These are phyloP conservation scores for Acrocera orbiculus DNA, from an alignment of 2,888 invertebrate genomes.

Conservation along the genomic window DNA sequence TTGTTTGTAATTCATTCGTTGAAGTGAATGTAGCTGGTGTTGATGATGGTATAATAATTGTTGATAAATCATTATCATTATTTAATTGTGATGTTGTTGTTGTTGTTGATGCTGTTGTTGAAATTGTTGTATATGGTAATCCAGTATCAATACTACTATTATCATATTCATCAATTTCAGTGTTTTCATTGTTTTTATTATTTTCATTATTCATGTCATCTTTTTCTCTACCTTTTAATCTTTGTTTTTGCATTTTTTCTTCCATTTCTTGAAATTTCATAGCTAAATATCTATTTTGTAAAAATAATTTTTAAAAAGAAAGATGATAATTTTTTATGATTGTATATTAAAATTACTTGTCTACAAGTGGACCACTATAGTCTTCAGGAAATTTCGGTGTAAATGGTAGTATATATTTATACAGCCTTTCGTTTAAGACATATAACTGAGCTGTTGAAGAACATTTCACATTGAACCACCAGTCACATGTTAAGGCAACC, in stretches of 20 bases:
- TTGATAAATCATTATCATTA: constrained; percentile 21
- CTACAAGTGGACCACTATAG: constrained; percentile 72
- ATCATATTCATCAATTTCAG: constrained; percentile 5
- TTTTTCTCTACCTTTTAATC: constrained; percentile 35
- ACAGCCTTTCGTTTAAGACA: constrained; percentile 72
- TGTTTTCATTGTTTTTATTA: not conserved
- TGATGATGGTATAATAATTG: constrained; percentile 1
- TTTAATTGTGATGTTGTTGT: constrained; percentile 1
- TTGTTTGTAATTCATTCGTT: constrained; percentile 12
- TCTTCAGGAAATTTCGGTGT: constrained; percentile 82
- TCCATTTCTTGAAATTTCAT: constrained; percentile 77
- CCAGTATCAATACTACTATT: constrained; percentile 1
- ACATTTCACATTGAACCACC: constrained; percentile 87
- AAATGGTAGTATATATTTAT: constrained; percentile 72
- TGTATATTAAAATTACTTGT: constrained; percentile 38
- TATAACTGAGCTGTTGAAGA: constrained; percentile 67
- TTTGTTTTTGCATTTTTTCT: constrained; percentile 54
- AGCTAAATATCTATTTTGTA: constrained; percentile 47
- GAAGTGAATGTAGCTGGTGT: not conserved
- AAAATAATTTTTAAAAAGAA: constrained; percentile 1
- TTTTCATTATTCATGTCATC: constrained; percentile 7
- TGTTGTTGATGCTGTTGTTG: not conserved
- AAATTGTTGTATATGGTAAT: constrained; percentile 9
- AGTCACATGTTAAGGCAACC: constrained; percentile 73
- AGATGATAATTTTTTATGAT: not conserved